Evolutionary conservation across 2,888 invertebrate species (phyloP), one percentile per base, ranked within the genome.

Genomic region (Drosophila parthenogenetica): DNA sequence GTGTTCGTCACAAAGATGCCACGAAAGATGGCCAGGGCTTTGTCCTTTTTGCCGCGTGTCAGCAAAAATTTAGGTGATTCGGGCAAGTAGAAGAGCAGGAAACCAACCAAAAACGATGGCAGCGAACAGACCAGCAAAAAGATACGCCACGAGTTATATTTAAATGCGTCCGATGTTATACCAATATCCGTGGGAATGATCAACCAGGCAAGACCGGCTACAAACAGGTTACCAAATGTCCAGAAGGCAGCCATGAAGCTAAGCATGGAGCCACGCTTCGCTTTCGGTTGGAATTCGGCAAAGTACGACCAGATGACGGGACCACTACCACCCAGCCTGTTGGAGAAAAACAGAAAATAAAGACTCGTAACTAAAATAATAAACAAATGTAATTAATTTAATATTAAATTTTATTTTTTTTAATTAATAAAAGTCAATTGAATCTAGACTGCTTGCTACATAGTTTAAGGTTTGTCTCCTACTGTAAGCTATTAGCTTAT

Each of bases 241-340:
- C 98, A 98, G 93, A 98, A 98, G 57, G 97, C 97, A 66, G 98
- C 98, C 96, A 98, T 96, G 91, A 97, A 96, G 86, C 97, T 97
- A 83, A 98, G 93, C 97, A 98, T 98, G 58, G 97, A 96, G 55
- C 98, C 98, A 81, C 98, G 94, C 91, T 96, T 97, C 81, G 95
- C 94, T 93, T 97, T 97, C 63, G 98, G 97, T 93, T 98, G 98
- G 92, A 98, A 98, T 93, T 98, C 98, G 69, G 97, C 97, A 92
- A 97, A 98, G 93, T 98, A 98, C 19, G 98, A 97, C 97, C 98
- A 98, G 92, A 98, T 97, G 77, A 98, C 97, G 67, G 98, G 98
- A 91, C 98, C 92, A 66, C 92, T 92, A 65, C 92, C 92, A 68
- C 92, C 92, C 73, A 92, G 90, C 11, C 92, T 92, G 69, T 7